phyloP scores from a whole-genome alignment of 2,113 vertebrate species.

The Heloderma charlesbogerti region DNA sequence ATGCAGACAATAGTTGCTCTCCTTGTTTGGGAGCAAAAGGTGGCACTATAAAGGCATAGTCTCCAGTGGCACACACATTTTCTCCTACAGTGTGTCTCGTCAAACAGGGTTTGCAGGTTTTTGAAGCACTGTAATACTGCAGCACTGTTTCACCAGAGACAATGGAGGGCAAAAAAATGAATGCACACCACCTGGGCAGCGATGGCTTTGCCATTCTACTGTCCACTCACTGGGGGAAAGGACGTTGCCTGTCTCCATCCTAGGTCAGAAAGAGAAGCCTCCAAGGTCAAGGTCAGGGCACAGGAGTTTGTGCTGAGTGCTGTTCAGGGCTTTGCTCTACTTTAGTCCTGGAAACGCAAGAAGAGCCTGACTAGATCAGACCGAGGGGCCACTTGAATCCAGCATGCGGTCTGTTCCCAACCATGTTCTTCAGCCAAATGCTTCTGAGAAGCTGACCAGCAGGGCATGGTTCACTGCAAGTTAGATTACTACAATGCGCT shows the following conservation, averaged over 20 bases:
- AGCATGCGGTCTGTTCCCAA: too few species aligned
- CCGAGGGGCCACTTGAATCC: too few species aligned
- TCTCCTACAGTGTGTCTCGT: not conserved
- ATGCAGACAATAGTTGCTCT: not conserved
- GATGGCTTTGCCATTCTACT: not conserved
- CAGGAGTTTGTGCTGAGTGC: accelerated
- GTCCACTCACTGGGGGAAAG: not conserved
- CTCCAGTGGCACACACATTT: too few species aligned
- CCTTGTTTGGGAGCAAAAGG: not conserved
- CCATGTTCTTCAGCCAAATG: too few species aligned
- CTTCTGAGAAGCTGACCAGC: too few species aligned
- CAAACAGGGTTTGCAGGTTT: not conserved
- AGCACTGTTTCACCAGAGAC: too few species aligned
- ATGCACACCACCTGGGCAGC: not conserved
- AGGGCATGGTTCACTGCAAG: too few species aligned
- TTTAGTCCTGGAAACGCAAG: not conserved
- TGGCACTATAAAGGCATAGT: not conserved
- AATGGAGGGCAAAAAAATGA: too few species aligned
- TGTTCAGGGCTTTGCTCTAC: not conserved
- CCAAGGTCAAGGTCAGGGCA: not conserved
- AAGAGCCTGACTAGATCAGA: not conserved
- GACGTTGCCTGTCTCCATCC: not conserved
- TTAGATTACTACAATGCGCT: too few species aligned
- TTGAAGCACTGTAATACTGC: not conserved
- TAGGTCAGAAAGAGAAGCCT: not conserved